phyloP scores from a whole-genome alignment of 2,113 vertebrate genomes.

The Illadopsis cleaveri region DNA sequence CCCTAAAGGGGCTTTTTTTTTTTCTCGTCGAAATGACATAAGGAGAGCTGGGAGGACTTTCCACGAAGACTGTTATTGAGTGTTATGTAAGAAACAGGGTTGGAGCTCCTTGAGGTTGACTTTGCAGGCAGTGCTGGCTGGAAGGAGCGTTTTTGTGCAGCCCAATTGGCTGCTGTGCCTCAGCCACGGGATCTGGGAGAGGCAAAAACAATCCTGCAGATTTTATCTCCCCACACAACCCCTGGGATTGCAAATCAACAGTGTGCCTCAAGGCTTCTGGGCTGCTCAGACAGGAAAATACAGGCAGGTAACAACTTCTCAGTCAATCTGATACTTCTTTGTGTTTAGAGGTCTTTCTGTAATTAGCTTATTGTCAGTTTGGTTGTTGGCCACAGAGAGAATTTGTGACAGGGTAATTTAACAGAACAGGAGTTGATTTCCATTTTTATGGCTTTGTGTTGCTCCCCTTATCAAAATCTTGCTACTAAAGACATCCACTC shows the following conservation, averaged over 20 bases:
- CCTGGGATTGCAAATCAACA: background rate
- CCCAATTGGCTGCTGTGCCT: background rate
- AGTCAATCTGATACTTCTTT: too few relatives aligned
- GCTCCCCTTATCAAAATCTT: background rate
- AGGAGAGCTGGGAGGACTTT: background rate
- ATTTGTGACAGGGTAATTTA: background rate
- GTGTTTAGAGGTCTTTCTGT: background rate
- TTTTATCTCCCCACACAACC: background rate
- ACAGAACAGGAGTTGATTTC: background rate
- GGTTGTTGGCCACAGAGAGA: background rate
- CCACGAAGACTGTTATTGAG: background rate
- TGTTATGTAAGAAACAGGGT: background rate
- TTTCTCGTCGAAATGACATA: background rate
- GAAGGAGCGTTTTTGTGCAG: background rate
- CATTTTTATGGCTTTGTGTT: background rate
- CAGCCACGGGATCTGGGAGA: background rate
- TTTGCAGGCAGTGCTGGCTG: slow-evolving; percentile 37
- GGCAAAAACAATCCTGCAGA: background rate
- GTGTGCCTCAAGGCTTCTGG: background rate
- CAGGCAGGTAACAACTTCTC: background rate
- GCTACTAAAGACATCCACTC: background rate
- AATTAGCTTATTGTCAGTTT: background rate
- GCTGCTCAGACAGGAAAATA: background rate
- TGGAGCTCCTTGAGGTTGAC: slow-evolving; percentile 32
- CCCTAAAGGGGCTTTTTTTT: background rate